phyloP scores from a whole-genome alignment of 2,113 vertebrate species.

The Octodon degus region DNA sequence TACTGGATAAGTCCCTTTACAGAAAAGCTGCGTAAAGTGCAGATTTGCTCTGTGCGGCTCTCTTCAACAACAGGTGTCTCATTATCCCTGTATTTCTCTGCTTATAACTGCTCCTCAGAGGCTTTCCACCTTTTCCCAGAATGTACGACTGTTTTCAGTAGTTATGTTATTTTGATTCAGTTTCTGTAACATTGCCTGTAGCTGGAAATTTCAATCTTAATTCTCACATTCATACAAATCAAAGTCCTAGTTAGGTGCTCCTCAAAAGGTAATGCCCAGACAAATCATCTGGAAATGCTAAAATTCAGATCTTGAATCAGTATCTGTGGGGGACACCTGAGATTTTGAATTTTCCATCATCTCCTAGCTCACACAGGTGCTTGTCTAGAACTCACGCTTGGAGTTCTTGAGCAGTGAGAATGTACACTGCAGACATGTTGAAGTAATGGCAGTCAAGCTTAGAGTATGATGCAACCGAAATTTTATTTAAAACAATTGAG shows the following conservation, averaged over 20 bases:
- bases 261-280: neutral
- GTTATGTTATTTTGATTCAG: neutral
- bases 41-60: neutral
- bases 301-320: constrained; percentile 5
- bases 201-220: neutral
- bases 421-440: neutral
- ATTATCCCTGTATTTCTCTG: neutral
- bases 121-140: neutral
- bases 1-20: neutral
- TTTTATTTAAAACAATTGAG: constrained; percentile 82
- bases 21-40: neutral
- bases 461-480: constrained; percentile 54
- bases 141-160: neutral
- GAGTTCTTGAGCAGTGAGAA: neutral
- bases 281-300: neutral
- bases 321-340: neutral
- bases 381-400: neutral
- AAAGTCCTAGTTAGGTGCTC: neutral
- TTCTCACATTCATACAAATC: constrained; percentile 19
- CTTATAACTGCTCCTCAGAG: neutral
- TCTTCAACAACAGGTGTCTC: neutral
- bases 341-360: constrained; percentile 5
- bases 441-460: constrained; percentile 50
- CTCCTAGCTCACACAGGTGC: neutral
- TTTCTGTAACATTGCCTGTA: neutral